Base-by-base conservation (phyloP, 2,113 vertebrate genomes). In the Oreochromis spilurus region DNA sequence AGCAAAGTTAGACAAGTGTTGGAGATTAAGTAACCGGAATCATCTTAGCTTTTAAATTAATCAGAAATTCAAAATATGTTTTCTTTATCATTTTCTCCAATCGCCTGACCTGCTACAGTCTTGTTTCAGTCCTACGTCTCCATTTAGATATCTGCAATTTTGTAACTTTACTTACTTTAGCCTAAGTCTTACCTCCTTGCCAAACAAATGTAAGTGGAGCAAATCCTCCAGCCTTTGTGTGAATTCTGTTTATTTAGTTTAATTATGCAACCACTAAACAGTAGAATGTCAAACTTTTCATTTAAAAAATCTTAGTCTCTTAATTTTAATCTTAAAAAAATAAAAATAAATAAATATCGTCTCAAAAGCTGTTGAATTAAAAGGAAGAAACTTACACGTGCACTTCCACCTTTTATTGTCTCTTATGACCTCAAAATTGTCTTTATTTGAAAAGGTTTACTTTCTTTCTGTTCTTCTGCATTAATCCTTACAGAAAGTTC, bases 401-500 rank as follows among this genome's bases (percentile, higher is more conserved):
- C 24, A 80, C 16, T 29, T 82, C 36, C n/a, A 84, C 52, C 45
- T 52, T 78, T 7, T 24, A 72, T 82, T 24, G 79, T 5, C 4
- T 31, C 24, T 53, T 6, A 14, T 53, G 36, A 79, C 45, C 34
- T 54, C 17, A 77, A 29, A 70, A 67, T 85, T 84, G 43, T 77
- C 58, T 80, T 31, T 77, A 77, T n/a, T 77, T 34, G 24, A n/a
- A 34, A 77, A 34, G 45, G 26, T n/a, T 89, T 78, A 88, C 45
- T 80, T 78, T 80, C 43, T 48, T 54, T 43, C 24, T 12, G 29
- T 48, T 60, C 67, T 19, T 36, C 57, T 43, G 50, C 31, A 88
- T 70, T 91, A 85, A 92, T 91, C 17, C 72, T 91, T 72, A 84
- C 29, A 82, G 85, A 88, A 92, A 89, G 87, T 91, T 89, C 12